phyloP scores from a whole-genome alignment of 2,888 invertebrate species.

The Palloptera scutellata region DNA sequence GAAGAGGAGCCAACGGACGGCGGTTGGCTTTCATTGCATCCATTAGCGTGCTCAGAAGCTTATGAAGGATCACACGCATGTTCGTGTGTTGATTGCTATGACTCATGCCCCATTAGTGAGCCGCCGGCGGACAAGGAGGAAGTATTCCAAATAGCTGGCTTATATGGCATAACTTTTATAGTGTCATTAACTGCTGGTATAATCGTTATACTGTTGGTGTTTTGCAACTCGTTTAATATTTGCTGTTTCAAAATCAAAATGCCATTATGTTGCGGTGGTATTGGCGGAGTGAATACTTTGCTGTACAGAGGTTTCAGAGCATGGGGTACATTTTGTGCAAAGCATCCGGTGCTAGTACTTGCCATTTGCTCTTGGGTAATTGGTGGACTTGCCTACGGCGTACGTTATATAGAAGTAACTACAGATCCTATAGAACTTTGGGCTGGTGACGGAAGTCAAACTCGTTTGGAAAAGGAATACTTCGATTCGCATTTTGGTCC shows the following conservation, averaged over 20 bases:
- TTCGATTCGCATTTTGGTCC: constrained; percentile 88
- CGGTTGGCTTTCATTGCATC: constrained; percentile 45
- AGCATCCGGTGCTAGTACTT: constrained; percentile 72
- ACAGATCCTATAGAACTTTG: constrained; percentile 93
- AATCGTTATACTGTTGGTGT: constrained; percentile 50
- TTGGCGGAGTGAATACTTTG: constrained; percentile 47
- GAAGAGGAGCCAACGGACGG: constrained; percentile 59
- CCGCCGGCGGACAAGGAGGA: constrained; percentile 62
- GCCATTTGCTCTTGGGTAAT: constrained; percentile 72
- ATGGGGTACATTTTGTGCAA: constrained; percentile 71
- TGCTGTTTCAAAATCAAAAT: constrained; percentile 41
- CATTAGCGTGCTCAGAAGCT: constrained; percentile 70
- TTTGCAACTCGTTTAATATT: constrained; percentile 40
- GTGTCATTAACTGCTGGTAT: constrained; percentile 68
- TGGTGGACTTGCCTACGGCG: constrained; percentile 72
- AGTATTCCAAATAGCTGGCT: constrained; percentile 68
- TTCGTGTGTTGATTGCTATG: constrained; percentile 79
- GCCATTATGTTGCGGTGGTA: constrained; percentile 53
- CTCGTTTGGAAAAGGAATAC: constrained; percentile 84
- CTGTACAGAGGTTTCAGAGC: constrained; percentile 62
- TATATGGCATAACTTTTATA: constrained; percentile 71
- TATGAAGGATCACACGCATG: constrained; percentile 70
- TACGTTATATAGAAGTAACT: constrained; percentile 74
- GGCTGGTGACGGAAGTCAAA: constrained; percentile 83
- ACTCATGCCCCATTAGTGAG: constrained; percentile 69